phyloP scores from a whole-genome alignment of 2,797 vertebrate genomes.

The Brachyrhaphis roseni region DNA sequence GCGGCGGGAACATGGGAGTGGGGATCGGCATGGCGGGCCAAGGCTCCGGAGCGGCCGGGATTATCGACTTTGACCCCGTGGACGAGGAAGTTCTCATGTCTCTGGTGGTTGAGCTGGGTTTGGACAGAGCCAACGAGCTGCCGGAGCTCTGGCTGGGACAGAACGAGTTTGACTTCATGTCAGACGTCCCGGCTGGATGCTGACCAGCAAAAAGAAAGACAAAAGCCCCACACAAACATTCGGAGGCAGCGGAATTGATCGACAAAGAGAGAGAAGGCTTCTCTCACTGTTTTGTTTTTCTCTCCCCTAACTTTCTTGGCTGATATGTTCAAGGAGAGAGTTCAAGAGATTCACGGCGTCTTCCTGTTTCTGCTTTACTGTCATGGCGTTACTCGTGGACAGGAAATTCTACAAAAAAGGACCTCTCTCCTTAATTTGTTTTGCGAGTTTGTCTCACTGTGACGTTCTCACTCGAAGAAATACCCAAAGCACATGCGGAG shows the following conservation, averaged over 20 bases:
- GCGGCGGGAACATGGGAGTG: conserved; percentile 45
- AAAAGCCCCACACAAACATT: not conserved
- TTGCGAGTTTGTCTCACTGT: conserved; percentile 4
- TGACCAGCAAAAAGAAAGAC: conserved; percentile 54
- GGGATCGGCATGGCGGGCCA: conserved; percentile 64
- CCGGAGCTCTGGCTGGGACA: conserved; percentile 89
- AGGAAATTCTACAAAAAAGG: conserved; percentile 11
- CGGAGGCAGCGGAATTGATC: conserved; percentile 5
- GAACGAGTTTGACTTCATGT: conserved; percentile 87
- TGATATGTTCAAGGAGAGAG: conserved; percentile 27
- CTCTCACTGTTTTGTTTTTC: conserved; percentile 31
- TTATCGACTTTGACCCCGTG: conserved; percentile 84
- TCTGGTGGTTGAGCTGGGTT: conserved; percentile 86
- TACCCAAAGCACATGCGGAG: conserved; percentile 9
- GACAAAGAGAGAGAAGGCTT: conserved; percentile 23
- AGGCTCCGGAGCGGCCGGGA: conserved; percentile 55
- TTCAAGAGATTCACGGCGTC: conserved; percentile 9
- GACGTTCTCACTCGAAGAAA: conserved; percentile 12
- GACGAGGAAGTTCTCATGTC: conserved; percentile 88
- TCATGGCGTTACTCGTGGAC: not conserved
- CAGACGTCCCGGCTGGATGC: conserved; percentile 82
- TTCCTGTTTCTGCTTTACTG: conserved; percentile 29
- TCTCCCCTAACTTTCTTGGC: conserved; percentile 41
- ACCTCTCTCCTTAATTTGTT: conserved; percentile 21
- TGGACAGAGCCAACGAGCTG: conserved; percentile 87